Conservation (phyloP, 2,113 vertebrate genomes). For the Trogon surrucura region DNA sequence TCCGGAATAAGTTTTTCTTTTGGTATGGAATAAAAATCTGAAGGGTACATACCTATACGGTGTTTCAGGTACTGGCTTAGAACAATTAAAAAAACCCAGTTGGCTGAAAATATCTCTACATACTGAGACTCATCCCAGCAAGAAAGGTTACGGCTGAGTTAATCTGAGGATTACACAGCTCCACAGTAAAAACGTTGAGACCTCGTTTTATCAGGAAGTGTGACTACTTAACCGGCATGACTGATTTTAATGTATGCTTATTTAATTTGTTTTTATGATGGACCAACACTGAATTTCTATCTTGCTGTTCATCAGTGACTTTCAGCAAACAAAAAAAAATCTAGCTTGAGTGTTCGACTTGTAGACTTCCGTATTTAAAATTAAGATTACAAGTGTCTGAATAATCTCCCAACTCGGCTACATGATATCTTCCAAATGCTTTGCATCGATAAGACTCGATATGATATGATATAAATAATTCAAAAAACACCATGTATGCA, state of each 20-base stretch:
- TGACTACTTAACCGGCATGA: background rate
- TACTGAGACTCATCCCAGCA: background rate
- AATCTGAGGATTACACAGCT: background rate
- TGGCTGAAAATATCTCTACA: background rate
- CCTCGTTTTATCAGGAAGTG: background rate
- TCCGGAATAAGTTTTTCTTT: background rate
- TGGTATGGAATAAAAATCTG: background rate
- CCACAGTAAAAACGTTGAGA: background rate
- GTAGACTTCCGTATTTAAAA: background rate
- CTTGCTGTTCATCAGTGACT: background rate
- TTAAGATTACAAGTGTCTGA: background rate
- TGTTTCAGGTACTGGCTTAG: background rate
- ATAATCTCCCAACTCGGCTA: background rate
- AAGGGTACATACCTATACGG: background rate
- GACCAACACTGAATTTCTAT: background rate
- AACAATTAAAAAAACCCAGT: background rate
- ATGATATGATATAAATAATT: background rate
- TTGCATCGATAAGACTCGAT: too few relatives aligned
- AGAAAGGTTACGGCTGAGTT: background rate
- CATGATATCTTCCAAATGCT: background rate
- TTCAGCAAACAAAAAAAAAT: background rate
- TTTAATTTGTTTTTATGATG: background rate
- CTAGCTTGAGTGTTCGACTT: background rate
- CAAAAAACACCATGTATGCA: rapidly evolving
- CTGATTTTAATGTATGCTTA: background rate